Conservation (phyloP, 2,888 invertebrate species). For the Nomada lathburiana region DNA sequence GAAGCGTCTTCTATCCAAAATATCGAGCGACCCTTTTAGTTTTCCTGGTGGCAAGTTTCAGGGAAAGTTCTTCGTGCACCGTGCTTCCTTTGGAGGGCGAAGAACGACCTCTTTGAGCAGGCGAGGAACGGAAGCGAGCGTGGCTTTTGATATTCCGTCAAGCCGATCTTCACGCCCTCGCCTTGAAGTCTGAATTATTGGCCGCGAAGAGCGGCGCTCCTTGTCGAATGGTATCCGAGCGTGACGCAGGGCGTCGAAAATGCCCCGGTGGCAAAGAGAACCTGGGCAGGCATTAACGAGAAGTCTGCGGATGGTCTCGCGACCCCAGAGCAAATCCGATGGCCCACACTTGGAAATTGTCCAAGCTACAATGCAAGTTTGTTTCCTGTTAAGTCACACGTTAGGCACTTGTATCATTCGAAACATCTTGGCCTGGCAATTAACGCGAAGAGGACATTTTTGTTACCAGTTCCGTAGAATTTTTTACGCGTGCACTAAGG, state of each 20-base stretch:
- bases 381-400: neutral
- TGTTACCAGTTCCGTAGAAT: no score
- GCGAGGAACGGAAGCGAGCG: conserved; percentile 39
- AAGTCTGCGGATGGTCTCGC: conserved; percentile 44
- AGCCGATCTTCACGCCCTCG: conserved; percentile 72
- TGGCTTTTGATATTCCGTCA: conserved; percentile 71
- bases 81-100: conserved; percentile 21
- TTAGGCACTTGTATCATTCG: neutral
- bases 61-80: neutral
- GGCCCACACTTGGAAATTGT: conserved; percentile 36
- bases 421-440: no score
- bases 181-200: conserved; percentile 78
- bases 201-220: conserved; percentile 69
- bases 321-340: conserved; percentile 23
- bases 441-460: no score
- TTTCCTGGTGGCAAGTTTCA: neutral
- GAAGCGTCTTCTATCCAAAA: no score
- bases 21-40: no score
- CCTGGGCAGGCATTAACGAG: conserved; percentile 37
- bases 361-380: conserved; percentile 1
- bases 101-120: conserved; percentile 60
- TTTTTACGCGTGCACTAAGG: no score
- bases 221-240: conserved; percentile 79
- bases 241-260: conserved; percentile 69
- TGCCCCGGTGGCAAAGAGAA: conserved; percentile 68